Base-by-base conservation (phyloP, 2,113 vertebrate species). In the Meleagris gallopavo region DNA sequence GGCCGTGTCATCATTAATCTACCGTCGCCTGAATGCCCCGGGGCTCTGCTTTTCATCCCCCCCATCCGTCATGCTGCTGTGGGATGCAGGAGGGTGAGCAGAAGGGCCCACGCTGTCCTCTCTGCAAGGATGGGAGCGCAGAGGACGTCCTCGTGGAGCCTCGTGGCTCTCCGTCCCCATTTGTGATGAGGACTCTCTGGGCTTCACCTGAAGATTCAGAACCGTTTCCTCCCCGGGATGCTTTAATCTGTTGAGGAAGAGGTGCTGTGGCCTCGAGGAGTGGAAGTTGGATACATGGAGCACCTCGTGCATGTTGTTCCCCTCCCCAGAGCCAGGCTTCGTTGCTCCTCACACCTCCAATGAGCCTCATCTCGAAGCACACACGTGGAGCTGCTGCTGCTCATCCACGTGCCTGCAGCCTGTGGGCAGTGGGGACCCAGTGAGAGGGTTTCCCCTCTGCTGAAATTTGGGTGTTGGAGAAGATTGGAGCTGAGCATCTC, bases 1-100 rank as follows among this genome's bases (percentile, higher is more conserved):
- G 96, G 95, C 95, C 90, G 22, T 92, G 92, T 95, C 88, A 67
- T 96, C 95, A 97, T 96, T 97, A 97, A 97, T 97, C 96, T 96
- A 30, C 89, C 58, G 13, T 93, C 13, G 70, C 96, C 94, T 93
- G 70, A 94, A 93, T 91, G 90, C 96, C 95, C 65, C 34, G 27
- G 94, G 95, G 91, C 94, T 94, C 95, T 97, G 87, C 86, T 97
- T 97, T 97, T 96, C 90, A 96, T 97, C 95, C 94, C 36, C 46
- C 46, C 82, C 83, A 86, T 95, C 78, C 88, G 90, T 96, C 96
- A 96, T 46, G 25, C 89, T 61, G 72, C 85, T 16, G 86, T 61
- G 24, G 82, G 94, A 76, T 74, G 58, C 45, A 17, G 69, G 57
- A 46, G 88, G 83, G 72, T 65, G 69, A 83, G 78, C 88, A 76